A percentile compares a stretch with the other conserved stretches of the same genome.
Conservation (phyloP, 2,113 vertebrate genomes). For the Ictidomys tridecemlineatus region DNA sequence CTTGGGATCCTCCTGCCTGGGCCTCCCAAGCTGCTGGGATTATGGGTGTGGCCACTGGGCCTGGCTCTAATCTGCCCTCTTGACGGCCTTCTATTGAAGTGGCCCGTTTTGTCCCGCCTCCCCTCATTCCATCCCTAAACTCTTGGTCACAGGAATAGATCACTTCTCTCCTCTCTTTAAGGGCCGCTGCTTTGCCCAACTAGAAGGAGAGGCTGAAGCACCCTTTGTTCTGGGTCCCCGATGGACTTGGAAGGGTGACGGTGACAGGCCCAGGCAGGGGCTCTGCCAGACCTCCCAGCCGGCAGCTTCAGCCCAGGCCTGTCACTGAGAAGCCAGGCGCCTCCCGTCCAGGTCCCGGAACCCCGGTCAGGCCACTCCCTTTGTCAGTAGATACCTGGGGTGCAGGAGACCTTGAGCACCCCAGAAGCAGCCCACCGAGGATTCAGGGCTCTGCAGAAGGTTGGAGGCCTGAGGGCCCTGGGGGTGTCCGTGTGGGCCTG, state of each 20-base stretch:
- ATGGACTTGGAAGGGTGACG: not conserved
- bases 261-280: not conserved
- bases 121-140: not conserved
- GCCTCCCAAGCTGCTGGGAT: too few species aligned
- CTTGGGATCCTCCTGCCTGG: too few species aligned
- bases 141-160: not conserved
- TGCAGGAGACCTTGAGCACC: not conserved
- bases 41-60: too few species aligned
- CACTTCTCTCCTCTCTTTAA: not conserved
- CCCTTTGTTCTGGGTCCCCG: not conserved
- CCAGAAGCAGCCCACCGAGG: too few species aligned
- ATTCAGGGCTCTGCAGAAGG: not conserved
- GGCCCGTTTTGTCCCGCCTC: too few species aligned
- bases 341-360: not conserved
- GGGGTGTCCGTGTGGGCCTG: not conserved
- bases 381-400: too few species aligned
- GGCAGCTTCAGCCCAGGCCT: not conserved
- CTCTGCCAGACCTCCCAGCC: not conserved
- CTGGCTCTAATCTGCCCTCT: too few species aligned
- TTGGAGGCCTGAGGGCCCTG: not conserved
- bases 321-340: not conserved
- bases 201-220: not conserved
- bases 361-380: not conserved
- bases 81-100: not conserved
- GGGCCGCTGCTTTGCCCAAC: not conserved